Conservation (phyloP, 2,888 invertebrate species). For the Drosophila neutralis region DNA sequence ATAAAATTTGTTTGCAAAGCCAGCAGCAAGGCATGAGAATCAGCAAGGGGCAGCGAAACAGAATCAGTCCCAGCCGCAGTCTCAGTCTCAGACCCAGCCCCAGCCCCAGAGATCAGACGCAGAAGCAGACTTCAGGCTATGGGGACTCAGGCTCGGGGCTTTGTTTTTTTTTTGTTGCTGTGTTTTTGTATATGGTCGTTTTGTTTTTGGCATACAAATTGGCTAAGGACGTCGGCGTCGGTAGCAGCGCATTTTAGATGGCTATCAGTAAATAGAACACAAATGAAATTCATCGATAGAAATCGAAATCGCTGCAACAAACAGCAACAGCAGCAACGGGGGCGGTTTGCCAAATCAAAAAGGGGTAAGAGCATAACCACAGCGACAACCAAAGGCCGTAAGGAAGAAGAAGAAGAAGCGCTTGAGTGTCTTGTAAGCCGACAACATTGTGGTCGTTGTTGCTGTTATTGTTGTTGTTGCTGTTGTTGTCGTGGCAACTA, state of each 20-base stretch:
- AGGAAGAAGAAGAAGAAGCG: constrained; percentile 12
- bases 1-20: constrained; percentile 74
- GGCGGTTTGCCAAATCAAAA: constrained; percentile 52
- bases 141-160: constrained; percentile 4
- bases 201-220: constrained; percentile 65
- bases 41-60: constrained; percentile 51
- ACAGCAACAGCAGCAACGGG: constrained; percentile 32
- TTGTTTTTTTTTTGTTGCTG: neutral
- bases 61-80: constrained; percentile 18
- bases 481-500: constrained; percentile 66
- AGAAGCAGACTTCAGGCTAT: constrained; percentile 3
- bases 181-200: constrained; percentile 6
- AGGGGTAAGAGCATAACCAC: constrained; percentile 22
- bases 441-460: constrained; percentile 27
- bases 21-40: constrained; percentile 49
- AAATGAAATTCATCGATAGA: constrained; percentile 83
- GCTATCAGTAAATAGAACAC: constrained; percentile 83
- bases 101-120: constrained; percentile 1
- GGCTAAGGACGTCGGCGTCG: constrained; percentile 63
- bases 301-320: constrained; percentile 75
- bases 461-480: constrained; percentile 22
- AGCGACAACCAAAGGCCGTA: constrained; percentile 9
- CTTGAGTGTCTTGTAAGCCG: constrained; percentile 27
- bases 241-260: constrained; percentile 81
- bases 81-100: constrained; percentile 5